Evolutionary conservation across 2,888 invertebrate genomes (phyloP).

Genomic region (Temnothorax unifasciatus): DNA sequence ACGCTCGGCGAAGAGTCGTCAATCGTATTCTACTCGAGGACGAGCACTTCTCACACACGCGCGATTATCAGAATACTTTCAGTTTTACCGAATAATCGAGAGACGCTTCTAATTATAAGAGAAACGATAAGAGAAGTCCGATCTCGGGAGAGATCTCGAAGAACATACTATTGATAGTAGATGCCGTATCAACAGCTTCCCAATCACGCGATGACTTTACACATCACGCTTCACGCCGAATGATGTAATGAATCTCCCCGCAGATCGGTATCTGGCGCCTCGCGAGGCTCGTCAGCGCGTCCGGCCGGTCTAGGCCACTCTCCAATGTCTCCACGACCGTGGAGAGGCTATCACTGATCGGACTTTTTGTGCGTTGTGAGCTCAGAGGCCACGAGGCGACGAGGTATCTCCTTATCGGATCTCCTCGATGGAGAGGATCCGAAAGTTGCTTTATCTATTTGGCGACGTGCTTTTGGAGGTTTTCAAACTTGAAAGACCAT

Average conservation of each 20-base stretch:
- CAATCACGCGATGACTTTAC: neutral
- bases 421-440: constrained; percentile 12
- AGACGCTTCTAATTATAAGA: neutral
- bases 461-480: neutral
- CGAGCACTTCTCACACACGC: neutral
- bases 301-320: neutral
- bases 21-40: neutral
- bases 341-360: constrained; percentile 60
- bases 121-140: neutral
- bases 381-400: constrained; percentile 59
- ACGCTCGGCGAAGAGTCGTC: neutral
- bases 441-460: neutral
- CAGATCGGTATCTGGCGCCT: constrained; percentile 36
- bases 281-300: neutral
- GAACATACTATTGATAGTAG: neutral
- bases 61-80: neutral
- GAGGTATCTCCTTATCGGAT: constrained; percentile 63
- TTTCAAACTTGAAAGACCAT: neutral
- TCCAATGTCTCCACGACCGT: constrained; percentile 27
- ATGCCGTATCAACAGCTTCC: neutral
- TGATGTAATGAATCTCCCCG: constrained; percentile 19
- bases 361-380: constrained; percentile 48
- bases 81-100: neutral
- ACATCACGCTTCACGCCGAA: neutral
- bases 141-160: neutral